Evolutionary conservation across 2,797 vertebrate genomes (phyloP).

Genomic region (Sebastes taczanowskii): DNA sequence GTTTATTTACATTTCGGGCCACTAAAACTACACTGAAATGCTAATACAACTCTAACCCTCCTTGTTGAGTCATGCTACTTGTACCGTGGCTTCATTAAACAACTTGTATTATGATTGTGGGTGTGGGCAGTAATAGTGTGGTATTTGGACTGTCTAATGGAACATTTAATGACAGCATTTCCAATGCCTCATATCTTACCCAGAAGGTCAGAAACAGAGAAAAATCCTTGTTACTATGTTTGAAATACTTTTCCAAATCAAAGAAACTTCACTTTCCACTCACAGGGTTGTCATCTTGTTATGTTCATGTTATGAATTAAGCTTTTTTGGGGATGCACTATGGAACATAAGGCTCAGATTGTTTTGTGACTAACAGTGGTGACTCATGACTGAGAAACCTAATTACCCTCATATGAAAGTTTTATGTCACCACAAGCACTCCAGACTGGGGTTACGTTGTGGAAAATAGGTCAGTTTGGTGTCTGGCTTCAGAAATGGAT

Average conservation of each 20-base stretch:
- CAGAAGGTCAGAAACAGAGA: background rate
- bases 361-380: conserved; percentile 58
- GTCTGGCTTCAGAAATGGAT: conserved; percentile 17
- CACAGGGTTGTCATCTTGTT: background rate
- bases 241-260: conserved; percentile 8
- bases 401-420: conserved; percentile 69
- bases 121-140: background rate
- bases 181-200: conserved; percentile 6
- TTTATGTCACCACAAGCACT: conserved; percentile 50
- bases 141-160: conserved; percentile 18
- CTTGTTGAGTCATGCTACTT: background rate
- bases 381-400: conserved; percentile 67
- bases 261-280: background rate
- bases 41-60: background rate
- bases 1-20: background rate
- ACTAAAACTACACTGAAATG: background rate
- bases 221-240: background rate
- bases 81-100: background rate
- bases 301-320: conserved; percentile 31
- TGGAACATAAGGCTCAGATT: conserved; percentile 62
- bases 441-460: conserved; percentile 37
- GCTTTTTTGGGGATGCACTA: conserved; percentile 25
- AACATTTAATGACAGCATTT: conserved; percentile 37
- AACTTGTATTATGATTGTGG: conserved; percentile 10
- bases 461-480: conserved; percentile 64